A percentile compares a stretch with the other conserved stretches of the same genome.
These are phyloP conservation scores for Liposcelis brunnea DNA, from an alignment of 2,888 invertebrate species.

Conservation along the genomic window DNA sequence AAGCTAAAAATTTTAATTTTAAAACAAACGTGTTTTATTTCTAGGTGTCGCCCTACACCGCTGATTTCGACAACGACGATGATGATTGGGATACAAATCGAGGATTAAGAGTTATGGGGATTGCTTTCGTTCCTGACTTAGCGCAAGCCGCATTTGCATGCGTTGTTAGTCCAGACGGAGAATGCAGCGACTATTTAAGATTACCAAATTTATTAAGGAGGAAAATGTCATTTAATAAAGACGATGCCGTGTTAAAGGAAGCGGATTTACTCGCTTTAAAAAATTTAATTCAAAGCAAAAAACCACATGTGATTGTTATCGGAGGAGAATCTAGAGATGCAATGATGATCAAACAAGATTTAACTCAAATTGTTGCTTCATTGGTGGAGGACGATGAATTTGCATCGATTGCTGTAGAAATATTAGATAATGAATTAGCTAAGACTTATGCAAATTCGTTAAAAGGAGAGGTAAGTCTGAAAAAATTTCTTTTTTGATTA, in stretches of 20 bases:
- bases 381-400: slow-evolving; percentile 72
- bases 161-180: slow-evolving; percentile 73
- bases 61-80: slow-evolving; percentile 66
- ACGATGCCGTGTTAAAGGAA: slow-evolving; percentile 45
- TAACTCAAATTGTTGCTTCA: slow-evolving; percentile 53
- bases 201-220: slow-evolving; percentile 72
- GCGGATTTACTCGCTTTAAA: slow-evolving; percentile 32
- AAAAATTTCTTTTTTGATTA: not conserved
- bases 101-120: slow-evolving; percentile 70
- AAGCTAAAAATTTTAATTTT: slow-evolving; percentile 6
- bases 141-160: slow-evolving; percentile 76
- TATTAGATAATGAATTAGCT: slow-evolving; percentile 85
- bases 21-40: slow-evolving; percentile 10
- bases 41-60: slow-evolving; percentile 60
- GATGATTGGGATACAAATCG: slow-evolving; percentile 79
- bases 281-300: slow-evolving; percentile 74
- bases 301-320: slow-evolving; percentile 84
- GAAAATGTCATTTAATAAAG: slow-evolving; percentile 50
- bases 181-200: slow-evolving; percentile 78
- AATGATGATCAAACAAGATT: slow-evolving; percentile 58
- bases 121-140: slow-evolving; percentile 75
- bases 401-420: slow-evolving; percentile 71
- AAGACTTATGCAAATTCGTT: slow-evolving; percentile 85
- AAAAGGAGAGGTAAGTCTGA: slow-evolving; percentile 44
- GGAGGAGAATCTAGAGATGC: slow-evolving; percentile 86